Evolutionary conservation across 2,113 vertebrate genomes (phyloP).

Genomic region (Ranitomeya imitator): DNA sequence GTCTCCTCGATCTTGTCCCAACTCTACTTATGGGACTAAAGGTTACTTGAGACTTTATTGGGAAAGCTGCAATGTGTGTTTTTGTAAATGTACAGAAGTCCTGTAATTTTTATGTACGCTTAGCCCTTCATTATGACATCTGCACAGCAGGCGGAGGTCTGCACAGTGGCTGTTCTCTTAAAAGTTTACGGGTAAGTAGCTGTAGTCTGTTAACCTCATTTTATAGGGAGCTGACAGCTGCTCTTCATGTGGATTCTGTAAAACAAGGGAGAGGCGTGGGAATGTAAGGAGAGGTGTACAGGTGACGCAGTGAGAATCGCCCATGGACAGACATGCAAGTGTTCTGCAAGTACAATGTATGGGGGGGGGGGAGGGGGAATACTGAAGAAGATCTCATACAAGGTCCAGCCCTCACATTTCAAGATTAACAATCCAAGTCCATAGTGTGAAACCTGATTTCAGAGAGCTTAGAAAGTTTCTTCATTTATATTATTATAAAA

Average conservation of each 20-base stretch:
- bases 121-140: not conserved
- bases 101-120: not conserved
- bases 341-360: not conserved
- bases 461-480: too few species aligned
- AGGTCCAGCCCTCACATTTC: too few species aligned
- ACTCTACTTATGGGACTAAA: not conserved
- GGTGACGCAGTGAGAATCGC: not conserved
- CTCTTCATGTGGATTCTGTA: not conserved
- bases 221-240: not conserved
- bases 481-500: too few species aligned
- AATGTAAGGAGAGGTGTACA: not conserved
- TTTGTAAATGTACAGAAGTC: not conserved
- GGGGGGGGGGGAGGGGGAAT: too few species aligned
- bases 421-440: too few species aligned
- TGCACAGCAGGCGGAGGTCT: not conserved
- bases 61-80: not conserved
- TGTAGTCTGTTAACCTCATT: not conserved
- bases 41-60: not conserved
- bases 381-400: too few species aligned
- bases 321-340: not conserved
- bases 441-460: too few species aligned
- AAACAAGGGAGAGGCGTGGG: not conserved
- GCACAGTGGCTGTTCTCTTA: not conserved
- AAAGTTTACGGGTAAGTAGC: not conserved
- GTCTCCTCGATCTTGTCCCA: not conserved